A percentile compares a stretch with the other conserved stretches of the same genome.
Conservation (phyloP, 2,888 invertebrate genomes). For the Sipha maydis region DNA sequence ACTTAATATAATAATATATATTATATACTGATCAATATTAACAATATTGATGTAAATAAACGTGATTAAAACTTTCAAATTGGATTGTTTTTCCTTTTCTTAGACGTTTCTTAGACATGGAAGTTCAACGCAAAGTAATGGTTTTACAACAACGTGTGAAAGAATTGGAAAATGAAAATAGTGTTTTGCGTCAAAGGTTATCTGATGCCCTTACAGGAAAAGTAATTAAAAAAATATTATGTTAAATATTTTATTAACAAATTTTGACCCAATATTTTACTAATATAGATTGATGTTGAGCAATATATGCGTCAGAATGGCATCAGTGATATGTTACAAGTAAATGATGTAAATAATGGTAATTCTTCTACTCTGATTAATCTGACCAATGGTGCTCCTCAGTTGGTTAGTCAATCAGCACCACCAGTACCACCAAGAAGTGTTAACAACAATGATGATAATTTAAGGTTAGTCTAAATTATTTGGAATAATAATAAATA, state of each 20-base stretch:
- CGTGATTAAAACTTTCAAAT: constrained; percentile 29
- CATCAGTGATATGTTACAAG: constrained; percentile 66
- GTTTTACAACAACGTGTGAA: constrained; percentile 87
- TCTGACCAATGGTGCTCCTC: constrained; percentile 49
- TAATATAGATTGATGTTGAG: constrained; percentile 66
- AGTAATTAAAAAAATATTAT: constrained; percentile 65
- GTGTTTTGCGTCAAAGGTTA: constrained; percentile 82
- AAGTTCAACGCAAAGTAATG: constrained; percentile 81
- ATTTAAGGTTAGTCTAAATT: constrained; percentile 25
- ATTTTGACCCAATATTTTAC: constrained; percentile 40
- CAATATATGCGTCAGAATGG: constrained; percentile 67
- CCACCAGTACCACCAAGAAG: constrained; percentile 59
- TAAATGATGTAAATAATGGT: constrained; percentile 62
- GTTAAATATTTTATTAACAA: neutral
- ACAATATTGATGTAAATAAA: constrained; percentile 36
- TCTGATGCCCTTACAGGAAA: constrained; percentile 74
- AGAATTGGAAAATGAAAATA: constrained; percentile 86
- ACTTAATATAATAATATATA: neutral
- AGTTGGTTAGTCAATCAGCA: neutral
- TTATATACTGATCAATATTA: neutral
- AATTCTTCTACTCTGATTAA: constrained; percentile 52
- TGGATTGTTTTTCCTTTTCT: constrained; percentile 53
- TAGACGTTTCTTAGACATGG: constrained; percentile 85
- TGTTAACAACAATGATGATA: constrained; percentile 50
- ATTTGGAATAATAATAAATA: neutral